These are phyloP conservation scores for Molorchus minor DNA, from an alignment of 2,888 invertebrate genomes.

Conservation along the genomic window DNA sequence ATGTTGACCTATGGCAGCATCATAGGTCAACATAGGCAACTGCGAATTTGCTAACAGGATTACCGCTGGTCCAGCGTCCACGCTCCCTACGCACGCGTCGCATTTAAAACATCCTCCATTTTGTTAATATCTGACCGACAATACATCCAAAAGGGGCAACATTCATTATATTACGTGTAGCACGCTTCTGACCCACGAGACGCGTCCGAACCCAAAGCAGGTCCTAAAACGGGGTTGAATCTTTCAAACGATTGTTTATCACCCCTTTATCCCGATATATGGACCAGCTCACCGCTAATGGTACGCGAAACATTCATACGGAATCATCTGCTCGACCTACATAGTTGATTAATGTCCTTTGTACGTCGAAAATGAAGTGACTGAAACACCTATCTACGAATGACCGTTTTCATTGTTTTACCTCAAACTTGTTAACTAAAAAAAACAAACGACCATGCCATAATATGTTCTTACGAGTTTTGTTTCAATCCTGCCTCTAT, in stretches of 20 bases:
- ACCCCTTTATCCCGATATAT: conserved; percentile 7
- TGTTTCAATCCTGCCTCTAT: too few species aligned
- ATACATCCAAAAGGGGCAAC: conserved; percentile 9
- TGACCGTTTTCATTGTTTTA: too few species aligned
- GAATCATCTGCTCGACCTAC: too few species aligned
- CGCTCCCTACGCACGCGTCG: not conserved
- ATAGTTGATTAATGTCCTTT: too few species aligned
- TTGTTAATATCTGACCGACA: conserved; percentile 5
- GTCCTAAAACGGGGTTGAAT: conserved; percentile 15
- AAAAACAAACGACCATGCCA: too few species aligned
- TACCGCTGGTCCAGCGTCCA: not conserved
- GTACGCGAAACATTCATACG: conserved; percentile 6
- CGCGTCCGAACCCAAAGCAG: conserved; percentile 3
- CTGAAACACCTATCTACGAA: too few species aligned
- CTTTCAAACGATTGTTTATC: conserved; percentile 19
- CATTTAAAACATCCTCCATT: not conserved
- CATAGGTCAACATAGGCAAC: not conserved
- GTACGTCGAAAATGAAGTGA: too few species aligned
- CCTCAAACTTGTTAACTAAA: too few species aligned
- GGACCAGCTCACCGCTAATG: conserved; percentile 1
- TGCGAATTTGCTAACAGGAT: not conserved
- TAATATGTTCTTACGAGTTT: too few species aligned
- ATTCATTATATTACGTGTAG: conserved; percentile 9
- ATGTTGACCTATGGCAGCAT: not conserved
- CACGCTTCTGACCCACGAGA: conserved; percentile 13